Conservation (phyloP, 2,888 invertebrate species). For the Himalopsyche tibetana region DNA sequence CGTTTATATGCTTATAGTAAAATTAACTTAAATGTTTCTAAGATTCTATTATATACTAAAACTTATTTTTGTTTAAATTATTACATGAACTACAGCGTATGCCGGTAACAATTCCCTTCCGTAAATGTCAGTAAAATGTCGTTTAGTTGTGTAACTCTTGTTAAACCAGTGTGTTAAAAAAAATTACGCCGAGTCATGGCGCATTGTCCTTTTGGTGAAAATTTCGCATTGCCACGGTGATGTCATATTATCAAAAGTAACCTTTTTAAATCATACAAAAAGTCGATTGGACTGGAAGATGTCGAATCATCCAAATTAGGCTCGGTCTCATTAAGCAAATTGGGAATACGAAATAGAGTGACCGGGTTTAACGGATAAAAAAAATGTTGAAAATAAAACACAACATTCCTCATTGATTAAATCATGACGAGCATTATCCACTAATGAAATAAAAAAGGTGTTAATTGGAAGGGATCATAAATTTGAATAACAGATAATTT, state of each 20-base stretch:
- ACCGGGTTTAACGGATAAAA: neutral
- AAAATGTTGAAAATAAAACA: no score
- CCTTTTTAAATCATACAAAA: neutral
- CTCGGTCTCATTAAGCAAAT: neutral
- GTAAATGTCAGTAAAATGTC: conserved; percentile 4
- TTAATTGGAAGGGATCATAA: no score
- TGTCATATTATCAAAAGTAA: neutral
- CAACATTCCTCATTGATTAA: no score
- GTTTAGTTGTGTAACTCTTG: neutral
- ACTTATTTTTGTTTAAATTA: no score
- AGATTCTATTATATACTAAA: no score
- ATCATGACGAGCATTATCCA: no score
- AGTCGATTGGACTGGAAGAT: neutral
- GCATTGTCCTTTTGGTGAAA: conserved; percentile 9
- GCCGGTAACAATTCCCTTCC: no score
- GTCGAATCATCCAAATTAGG: neutral
- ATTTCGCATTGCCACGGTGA: neutral
- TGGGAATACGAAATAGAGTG: neutral
- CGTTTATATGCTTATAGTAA: no score
- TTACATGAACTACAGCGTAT: no score
- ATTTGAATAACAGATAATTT: no score
- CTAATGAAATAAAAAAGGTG: no score
- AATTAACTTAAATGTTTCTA: no score
- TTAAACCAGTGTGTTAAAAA: neutral
- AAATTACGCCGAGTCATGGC: neutral